These are phyloP conservation scores for Erebia aethiops DNA, from an alignment of 2,888 invertebrate species.

Conservation along the genomic window DNA sequence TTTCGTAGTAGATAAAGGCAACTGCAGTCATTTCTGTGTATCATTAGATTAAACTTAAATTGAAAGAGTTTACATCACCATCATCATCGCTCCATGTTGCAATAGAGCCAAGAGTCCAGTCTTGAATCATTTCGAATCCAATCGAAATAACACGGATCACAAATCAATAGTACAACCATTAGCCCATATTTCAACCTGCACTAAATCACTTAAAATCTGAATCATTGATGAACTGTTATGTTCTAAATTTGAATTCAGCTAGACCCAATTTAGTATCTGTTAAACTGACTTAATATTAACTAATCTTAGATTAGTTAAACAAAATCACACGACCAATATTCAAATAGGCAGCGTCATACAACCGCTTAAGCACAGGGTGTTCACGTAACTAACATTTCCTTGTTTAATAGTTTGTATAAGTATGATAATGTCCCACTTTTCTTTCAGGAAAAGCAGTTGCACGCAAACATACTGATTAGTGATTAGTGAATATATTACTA, in stretches of 20 bases:
- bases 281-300: slow-evolving; percentile 3
- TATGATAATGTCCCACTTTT: slow-evolving; percentile 73
- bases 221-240: not conserved
- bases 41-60: not conserved
- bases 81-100: not conserved
- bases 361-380: slow-evolving; percentile 27
- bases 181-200: slow-evolving; percentile 11
- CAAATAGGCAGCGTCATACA: slow-evolving; percentile 1
- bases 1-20: not conserved
- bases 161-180: slow-evolving; percentile 1
- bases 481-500: slow-evolving; percentile 54
- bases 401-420: slow-evolving; percentile 58
- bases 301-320: slow-evolving; percentile 11
- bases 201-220: not conserved
- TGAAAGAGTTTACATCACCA: not conserved
- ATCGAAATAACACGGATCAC: not conserved
- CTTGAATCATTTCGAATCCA: slow-evolving; percentile 3
- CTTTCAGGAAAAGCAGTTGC: slow-evolving; percentile 66
- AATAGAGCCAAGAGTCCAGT: not conserved
- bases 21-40: not conserved
- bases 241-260: not conserved
- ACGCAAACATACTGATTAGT: slow-evolving; percentile 54
- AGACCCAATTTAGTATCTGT: not conserved
- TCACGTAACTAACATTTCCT: slow-evolving; percentile 42
- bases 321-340: slow-evolving; percentile 1